Evolutionary conservation across 2,888 invertebrate genomes (phyloP).

Genomic region (Trichacis sp.): DNA sequence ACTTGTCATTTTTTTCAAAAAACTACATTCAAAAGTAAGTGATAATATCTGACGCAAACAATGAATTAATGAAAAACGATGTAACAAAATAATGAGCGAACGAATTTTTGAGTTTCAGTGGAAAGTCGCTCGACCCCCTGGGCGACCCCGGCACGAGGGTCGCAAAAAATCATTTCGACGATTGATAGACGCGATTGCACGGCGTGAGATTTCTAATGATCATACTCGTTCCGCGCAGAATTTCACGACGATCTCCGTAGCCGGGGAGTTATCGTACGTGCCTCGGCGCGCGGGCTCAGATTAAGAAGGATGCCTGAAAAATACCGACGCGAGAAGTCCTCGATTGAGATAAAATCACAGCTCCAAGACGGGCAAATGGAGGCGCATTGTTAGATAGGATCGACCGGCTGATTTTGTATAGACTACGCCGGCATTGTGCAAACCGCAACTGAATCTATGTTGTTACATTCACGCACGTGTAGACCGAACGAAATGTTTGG

Average conservation of each 20-base stretch:
- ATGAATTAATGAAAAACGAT: too few species aligned
- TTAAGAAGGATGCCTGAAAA: conserved; percentile 25
- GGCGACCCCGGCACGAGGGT: not conserved
- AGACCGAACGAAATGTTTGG: conserved; percentile 28
- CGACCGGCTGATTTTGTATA: conserved; percentile 53
- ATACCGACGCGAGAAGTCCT: conserved; percentile 37
- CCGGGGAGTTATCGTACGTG: conserved; percentile 23
- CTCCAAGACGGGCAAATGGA: conserved; percentile 44
- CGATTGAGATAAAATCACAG: conserved; percentile 45
- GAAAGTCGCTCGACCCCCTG: conserved; percentile 1
- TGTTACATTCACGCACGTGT: conserved; percentile 12
- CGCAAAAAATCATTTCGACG: not conserved
- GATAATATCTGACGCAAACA: too few species aligned
- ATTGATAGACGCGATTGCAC: conserved; percentile 5
- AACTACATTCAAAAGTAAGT: too few species aligned
- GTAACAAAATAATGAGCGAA: too few species aligned
- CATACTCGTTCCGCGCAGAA: conserved; percentile 22
- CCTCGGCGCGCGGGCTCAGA: conserved; percentile 23
- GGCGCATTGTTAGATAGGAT: conserved; percentile 50
- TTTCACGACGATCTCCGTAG: conserved; percentile 13
- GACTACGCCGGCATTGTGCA: conserved; percentile 51
- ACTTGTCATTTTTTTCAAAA: too few species aligned
- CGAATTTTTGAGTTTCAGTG: not conserved
- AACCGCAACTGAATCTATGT: conserved; percentile 46
- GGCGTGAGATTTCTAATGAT: conserved; percentile 38